Evolutionary conservation across 1,140 invertebrate genomes (phyloP).

Genomic region (Eufriesea mexicana): DNA sequence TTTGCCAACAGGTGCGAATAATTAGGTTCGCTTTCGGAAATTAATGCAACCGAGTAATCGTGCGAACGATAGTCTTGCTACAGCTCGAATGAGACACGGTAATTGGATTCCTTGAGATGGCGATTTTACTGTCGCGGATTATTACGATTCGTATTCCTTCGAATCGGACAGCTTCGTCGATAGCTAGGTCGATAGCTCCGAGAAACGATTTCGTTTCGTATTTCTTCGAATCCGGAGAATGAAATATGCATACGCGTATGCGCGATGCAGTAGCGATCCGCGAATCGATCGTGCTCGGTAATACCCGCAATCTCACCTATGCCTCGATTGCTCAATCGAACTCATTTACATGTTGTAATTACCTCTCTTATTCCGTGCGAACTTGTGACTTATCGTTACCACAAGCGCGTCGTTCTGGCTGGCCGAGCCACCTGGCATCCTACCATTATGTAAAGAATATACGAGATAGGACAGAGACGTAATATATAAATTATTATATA

Average conservation of each 20-base stretch:
- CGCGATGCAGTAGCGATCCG: neutral
- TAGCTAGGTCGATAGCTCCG: neutral
- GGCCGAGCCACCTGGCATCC: no score
- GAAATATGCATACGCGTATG: neutral
- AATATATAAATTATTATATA: no score
- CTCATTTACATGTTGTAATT: neutral
- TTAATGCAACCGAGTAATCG: no score
- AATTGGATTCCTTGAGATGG: no score
- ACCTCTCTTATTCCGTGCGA: neutral
- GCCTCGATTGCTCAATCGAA: neutral
- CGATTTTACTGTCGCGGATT: neutral
- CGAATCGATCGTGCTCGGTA: neutral
- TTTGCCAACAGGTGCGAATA: no score
- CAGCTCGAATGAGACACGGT: no score
- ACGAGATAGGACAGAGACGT: no score
- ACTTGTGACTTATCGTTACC: neutral
- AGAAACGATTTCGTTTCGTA: neutral
- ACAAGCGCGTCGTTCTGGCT: no score
- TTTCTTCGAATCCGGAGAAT: neutral
- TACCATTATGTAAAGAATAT: no score
- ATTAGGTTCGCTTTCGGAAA: no score
- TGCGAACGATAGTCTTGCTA: no score
- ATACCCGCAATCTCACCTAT: neutral
- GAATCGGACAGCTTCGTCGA: no score
- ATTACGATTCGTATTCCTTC: neutral